phyloP scores from a whole-genome alignment of 2,113 vertebrate genomes.

The Promerops cafer region DNA sequence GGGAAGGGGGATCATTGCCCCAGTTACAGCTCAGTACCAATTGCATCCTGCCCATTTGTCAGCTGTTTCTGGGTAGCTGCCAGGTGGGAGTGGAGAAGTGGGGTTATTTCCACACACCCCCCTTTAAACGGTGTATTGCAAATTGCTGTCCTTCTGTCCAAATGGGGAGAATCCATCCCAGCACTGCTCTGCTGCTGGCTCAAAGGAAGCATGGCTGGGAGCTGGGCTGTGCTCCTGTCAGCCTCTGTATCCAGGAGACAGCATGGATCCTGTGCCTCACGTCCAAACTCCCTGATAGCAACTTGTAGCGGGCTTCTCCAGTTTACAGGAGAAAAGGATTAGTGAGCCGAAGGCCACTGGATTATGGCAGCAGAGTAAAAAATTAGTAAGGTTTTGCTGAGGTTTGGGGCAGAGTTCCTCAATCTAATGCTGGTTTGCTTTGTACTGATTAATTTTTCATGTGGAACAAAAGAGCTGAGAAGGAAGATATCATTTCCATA shows the following conservation, averaged over 20 bases:
- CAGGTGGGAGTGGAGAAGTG: not conserved
- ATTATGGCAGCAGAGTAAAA: not conserved
- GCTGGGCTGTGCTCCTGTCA: not conserved
- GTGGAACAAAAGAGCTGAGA: not conserved
- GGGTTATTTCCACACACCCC: not conserved
- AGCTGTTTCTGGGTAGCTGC: not conserved
- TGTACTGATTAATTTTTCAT: not conserved
- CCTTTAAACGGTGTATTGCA: not conserved
- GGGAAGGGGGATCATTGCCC: not conserved
- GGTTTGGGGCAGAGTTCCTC: not conserved
- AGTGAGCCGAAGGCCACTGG: not conserved
- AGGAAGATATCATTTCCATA: not conserved
- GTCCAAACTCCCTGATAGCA: fast-evolving
- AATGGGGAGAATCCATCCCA: not conserved
- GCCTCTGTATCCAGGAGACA: fast-evolving
- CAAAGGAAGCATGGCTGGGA: not conserved
- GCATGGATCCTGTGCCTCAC: fast-evolving
- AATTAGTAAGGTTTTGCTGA: not conserved
- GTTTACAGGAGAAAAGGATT: not conserved
- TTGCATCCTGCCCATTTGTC: not conserved
- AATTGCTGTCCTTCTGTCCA: not conserved
- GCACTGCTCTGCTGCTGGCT: fast-evolving
- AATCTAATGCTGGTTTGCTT: not conserved
- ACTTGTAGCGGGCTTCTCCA: not conserved
- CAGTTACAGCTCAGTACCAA: not conserved